Conservation (phyloP, 35 echinoderm and acorn worm genomes). For the Eucidaris tribuloides region DNA sequence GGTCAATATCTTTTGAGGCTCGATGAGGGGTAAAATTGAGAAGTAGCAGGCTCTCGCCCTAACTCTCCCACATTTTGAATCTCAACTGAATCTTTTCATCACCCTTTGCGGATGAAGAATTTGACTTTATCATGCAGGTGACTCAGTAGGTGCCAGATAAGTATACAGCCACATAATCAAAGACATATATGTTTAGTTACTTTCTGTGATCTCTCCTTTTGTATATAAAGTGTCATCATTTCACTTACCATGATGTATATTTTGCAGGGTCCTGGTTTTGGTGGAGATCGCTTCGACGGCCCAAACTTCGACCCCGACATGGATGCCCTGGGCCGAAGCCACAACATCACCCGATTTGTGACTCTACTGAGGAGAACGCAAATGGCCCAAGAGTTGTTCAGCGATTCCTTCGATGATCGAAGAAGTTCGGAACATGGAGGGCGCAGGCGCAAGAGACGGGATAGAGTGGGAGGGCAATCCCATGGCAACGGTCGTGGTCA, state of each 20-base stretch:
- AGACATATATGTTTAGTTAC: neutral
- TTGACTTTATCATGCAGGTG: too few relatives aligned
- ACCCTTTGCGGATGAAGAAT: too few relatives aligned
- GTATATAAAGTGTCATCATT: neutral
- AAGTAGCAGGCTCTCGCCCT: too few relatives aligned
- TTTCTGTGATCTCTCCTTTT: neutral
- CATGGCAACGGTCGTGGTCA: neutral
- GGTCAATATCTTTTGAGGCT: too few relatives aligned
- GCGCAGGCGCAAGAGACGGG: too few relatives aligned
- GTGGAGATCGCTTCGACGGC: neutral
- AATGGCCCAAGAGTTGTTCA: neutral
- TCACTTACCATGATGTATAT: too few relatives aligned
- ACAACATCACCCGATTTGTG: slow-evolving; percentile 1
- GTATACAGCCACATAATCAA: neutral
- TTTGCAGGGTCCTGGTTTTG: neutral
- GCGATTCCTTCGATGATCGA: too few relatives aligned
- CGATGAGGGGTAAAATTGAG: too few relatives aligned
- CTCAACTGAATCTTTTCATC: neutral
- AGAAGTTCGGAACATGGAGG: too few relatives aligned
- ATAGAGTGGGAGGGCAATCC: too few relatives aligned
- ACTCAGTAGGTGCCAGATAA: neutral
- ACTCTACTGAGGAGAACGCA: neutral
- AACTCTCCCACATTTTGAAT: too few relatives aligned
- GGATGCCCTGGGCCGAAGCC: neutral
- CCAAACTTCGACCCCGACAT: neutral